Evolutionary conservation across 2,888 invertebrate genomes (phyloP), one percentile per base, ranked within the genome.

Genomic region (Dryomyza anilis): DNA sequence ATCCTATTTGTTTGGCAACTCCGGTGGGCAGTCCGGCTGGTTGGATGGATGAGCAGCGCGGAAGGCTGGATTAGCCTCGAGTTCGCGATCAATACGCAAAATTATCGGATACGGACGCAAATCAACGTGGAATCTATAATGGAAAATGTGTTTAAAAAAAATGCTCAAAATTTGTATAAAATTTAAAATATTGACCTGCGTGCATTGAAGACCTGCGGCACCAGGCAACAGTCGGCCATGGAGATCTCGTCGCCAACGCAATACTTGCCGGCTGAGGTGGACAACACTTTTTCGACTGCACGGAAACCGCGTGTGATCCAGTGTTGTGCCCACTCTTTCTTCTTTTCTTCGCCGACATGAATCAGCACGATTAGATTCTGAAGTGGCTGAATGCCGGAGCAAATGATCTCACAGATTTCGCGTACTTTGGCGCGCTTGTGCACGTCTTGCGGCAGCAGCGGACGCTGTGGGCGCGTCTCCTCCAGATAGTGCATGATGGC

Each of bases 401-500:
- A 91, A 76, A 99, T 95, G 3, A 93, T 90, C 85, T 96, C 95
- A 80, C 94, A 94, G 70, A 98, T 91, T 83, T 95, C 95, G 67
- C 96, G 87, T 67, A 96, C 96, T 87, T 95, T 93, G 10, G 96
- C 95, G 77, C 95, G 87, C 80, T 93, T 91, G 59, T 91, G 89
- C 67, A 94, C 90, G 84, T 96, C 95, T 74, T 91, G 92, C 0
- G 98, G 98, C 86, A 97, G 86, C 6, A 98, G 84, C 1, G 93
- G 89, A 70, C 92, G 88, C 77, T 93, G 91, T 1, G 94, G 94
- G 75, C 93, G 88, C 0, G 92, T 93, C 84, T 98, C 98, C 81
- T 98, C 98, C 76, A 98, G 85, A 81, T 97, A 98, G 81, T 98
- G 95, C 87, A 99, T 89, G 72, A 99, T 97, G 81, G 91, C 92